phyloP scores from a whole-genome alignment of 2,113 vertebrate genomes.

The Hippocampus guttulatus region DNA sequence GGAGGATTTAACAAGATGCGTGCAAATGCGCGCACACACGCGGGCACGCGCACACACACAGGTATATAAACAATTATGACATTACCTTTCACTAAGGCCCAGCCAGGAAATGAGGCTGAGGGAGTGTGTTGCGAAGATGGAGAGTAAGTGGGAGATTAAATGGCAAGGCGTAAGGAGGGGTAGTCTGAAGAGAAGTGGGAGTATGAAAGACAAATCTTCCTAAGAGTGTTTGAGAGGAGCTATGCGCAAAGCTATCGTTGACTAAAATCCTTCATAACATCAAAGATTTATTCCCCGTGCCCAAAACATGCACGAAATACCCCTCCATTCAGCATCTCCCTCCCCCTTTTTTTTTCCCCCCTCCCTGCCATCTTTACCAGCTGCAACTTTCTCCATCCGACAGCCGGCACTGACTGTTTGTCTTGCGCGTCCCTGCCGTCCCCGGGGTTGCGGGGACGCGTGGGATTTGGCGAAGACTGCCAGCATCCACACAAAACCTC shows the following conservation, averaged over 20 bases:
- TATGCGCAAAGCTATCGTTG: constrained; percentile 57
- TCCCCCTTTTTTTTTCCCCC: background rate
- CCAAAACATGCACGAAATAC: constrained; percentile 48
- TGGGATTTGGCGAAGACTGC: constrained; percentile 42
- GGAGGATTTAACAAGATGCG: constrained; percentile 55
- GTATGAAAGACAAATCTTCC: constrained; percentile 72
- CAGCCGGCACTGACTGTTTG: constrained; percentile 19
- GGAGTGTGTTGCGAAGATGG: constrained; percentile 49
- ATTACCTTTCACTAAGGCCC: constrained; percentile 48
- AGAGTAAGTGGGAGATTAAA: constrained; percentile 60
- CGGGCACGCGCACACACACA: constrained; percentile 10
- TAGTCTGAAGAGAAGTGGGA: constrained; percentile 65
- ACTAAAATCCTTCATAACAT: constrained; percentile 66
- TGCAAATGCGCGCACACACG: constrained; percentile 11
- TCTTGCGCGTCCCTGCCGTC: constrained; percentile 33
- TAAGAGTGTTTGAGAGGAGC: constrained; percentile 62
- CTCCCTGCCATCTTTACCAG: constrained; percentile 22
- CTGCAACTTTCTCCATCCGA: constrained; percentile 24
- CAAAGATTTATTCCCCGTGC: constrained; percentile 59
- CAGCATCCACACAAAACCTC: constrained; percentile 40
- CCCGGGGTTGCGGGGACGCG: constrained; percentile 54
- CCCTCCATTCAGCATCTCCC: constrained; percentile 13
- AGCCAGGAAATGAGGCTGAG: constrained; percentile 56
- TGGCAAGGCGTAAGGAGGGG: constrained; percentile 60
- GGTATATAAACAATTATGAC: constrained; percentile 22